These are phyloP conservation scores for Andrena cerasifolii DNA, from an alignment of 1,140 invertebrate species.

Conservation along the genomic window DNA sequence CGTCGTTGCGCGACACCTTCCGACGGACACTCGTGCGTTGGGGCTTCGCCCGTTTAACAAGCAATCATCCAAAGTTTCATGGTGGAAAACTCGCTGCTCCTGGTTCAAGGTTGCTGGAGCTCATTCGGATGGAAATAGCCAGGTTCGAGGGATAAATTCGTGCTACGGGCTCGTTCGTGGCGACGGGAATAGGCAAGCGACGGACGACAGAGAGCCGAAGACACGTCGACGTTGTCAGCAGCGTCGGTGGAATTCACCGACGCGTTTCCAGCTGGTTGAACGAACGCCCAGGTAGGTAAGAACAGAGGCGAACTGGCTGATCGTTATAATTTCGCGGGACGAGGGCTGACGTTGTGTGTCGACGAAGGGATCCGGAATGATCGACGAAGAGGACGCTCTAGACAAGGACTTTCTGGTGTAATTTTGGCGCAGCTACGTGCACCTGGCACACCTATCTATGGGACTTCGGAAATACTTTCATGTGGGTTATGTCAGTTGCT, in stretches of 20 bases:
- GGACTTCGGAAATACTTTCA: not conserved
- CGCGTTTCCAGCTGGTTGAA: slow-evolving; percentile 72
- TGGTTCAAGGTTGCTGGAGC: slow-evolving; percentile 41
- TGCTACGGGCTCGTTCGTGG: slow-evolving; percentile 28
- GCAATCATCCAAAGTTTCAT: too few relatives aligned
- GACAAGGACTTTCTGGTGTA: not conserved
- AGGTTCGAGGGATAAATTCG: slow-evolving; percentile 27
- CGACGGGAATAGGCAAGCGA: slow-evolving; percentile 30
- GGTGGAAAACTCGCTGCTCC: slow-evolving; percentile 13
- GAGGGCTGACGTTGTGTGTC: not conserved
- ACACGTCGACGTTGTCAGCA: slow-evolving; percentile 2
- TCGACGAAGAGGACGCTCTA: not conserved
- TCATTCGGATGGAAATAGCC: slow-evolving; percentile 51
- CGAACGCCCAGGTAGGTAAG: slow-evolving; percentile 72
- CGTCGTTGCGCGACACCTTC: not conserved
- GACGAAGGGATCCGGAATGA: not conserved
- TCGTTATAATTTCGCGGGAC: slow-evolving; percentile 74
- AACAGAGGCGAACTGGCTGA: slow-evolving; percentile 62
- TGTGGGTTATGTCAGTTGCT: not conserved
- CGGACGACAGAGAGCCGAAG: slow-evolving; percentile 11
- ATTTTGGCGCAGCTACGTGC: not conserved
- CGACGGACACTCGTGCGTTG: not conserved
- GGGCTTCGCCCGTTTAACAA: not conserved
- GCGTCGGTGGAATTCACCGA: slow-evolving; percentile 67
- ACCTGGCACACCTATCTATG: not conserved